Base-by-base conservation (phyloP, 2,113 vertebrate genomes). In the Sander vitreus region DNA sequence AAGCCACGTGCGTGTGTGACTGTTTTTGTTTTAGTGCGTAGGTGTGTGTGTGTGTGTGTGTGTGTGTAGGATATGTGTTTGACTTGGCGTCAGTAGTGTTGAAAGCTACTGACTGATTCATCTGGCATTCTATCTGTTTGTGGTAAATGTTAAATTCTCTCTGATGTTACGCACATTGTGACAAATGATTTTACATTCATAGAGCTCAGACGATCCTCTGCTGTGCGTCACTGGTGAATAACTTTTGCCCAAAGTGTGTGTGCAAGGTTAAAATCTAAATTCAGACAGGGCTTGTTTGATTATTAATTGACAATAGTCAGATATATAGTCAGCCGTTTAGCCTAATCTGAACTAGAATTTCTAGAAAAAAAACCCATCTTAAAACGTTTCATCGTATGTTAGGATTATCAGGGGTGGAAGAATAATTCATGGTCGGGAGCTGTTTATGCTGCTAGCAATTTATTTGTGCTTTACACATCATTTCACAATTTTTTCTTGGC, bases 21-120 rank as follows among this genome's bases (percentile, higher is more conserved):
- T 43, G 15, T 65, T 13, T 43, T 3, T 65, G 50, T 43, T 21
- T 59, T 27, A 50, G 51, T 58, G 53, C 39, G 47, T 57, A 16
- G 16, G 68, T 50, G 60, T 43, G 60, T 33, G 1, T 74, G 60
- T 33, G 1, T 74, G 70, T 21, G 45, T 72, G 50, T 78, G 67
- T 78, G 67, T 54, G 60, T 33, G 1, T 74, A 15, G 39, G 39
- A 10, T 47, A 0, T 51, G 71, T 74, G 62, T 10, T 27, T 60
- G 39, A 60, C 51, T 43, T 69, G 70, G 64, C 11, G 15, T 78
- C 82, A 72, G 72, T 59, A 48, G 45, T 51, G 70, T 30, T 47
- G 57, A 64, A 55, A 65, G 67, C 45, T 69, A 76, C 75, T 45
- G 67, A 77, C 63, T 73, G 69, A 86, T 50, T 73, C 67, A 75